Conservation (phyloP, 2,113 vertebrate species). For the Thamnaconus septentrionalis region DNA sequence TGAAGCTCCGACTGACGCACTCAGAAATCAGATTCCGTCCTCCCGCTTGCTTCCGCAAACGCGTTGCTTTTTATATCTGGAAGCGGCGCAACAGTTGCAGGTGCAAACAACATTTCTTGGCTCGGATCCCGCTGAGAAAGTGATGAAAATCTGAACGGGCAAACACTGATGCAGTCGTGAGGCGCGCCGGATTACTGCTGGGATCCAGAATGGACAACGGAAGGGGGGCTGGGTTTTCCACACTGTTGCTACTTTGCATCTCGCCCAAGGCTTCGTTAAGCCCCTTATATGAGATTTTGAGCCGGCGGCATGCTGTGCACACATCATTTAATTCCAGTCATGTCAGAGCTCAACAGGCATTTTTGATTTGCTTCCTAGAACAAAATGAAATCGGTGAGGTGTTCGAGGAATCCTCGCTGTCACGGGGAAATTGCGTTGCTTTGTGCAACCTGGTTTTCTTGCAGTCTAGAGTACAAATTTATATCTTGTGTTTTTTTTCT, state of each 20-base stretch:
- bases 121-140: conserved; percentile 47
- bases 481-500: background rate
- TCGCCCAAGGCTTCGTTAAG: conserved; percentile 55
- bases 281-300: conserved; percentile 53
- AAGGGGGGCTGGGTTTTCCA: conserved; percentile 26
- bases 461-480: conserved; percentile 1
- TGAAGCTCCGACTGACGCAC: conserved; percentile 13
- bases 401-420: conserved; percentile 2
- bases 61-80: conserved; percentile 47
- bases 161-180: conserved; percentile 28
- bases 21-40: conserved; percentile 36
- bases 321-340: conserved; percentile 66
- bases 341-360: conserved; percentile 60
- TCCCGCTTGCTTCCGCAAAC: conserved; percentile 24
- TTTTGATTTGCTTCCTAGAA: conserved; percentile 38
- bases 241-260: conserved; percentile 50
- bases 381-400: conserved; percentile 33
- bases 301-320: conserved; percentile 69
- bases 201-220: conserved; percentile 30
- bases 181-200: conserved; percentile 41
- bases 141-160: conserved; percentile 61
- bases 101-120: conserved; percentile 33
- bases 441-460: too few species aligned
- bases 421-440: background rate
- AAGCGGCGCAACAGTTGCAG: conserved; percentile 18